Evolutionary conservation across 37 sponge, comb jelly and placozoan genomes (phyloP), one percentile per base, ranked within the genome.

Genomic region (Halisarca cf. caerulea): DNA sequence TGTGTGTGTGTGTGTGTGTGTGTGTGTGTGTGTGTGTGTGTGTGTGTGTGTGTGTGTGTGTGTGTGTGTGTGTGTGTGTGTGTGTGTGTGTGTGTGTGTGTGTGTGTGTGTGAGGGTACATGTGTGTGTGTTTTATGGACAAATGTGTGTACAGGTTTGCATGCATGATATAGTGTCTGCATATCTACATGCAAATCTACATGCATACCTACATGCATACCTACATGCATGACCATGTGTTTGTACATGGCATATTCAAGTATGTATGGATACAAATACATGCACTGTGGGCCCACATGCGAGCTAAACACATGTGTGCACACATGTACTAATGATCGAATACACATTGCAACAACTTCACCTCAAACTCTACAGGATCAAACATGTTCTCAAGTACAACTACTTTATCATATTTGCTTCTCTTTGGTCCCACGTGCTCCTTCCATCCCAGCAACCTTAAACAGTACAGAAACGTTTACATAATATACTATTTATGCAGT

Each of bases 301-400:
- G n/a, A n/a, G n/a, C n/a, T n/a, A n/a, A n/a, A n/a, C n/a, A n/a
- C n/a, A n/a, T n/a, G n/a, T n/a, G n/a, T n/a, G n/a, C n/a, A n/a
- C n/a, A n/a, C n/a, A n/a, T n/a, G n/a, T n/a, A n/a, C n/a, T n/a
- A n/a, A n/a, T n/a, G n/a, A n/a, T n/a, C n/a, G n/a, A n/a, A n/a
- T n/a, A n/a, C n/a, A n/a, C n/a, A n/a, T n/a, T n/a, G n/a, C n/a
- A n/a, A n/a, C n/a, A n/a, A 62, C 25, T 85, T 69, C 24, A 95
- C 96, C 61, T 95, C 95, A 82, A 98, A 94, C 42, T 98, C 95
- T 53, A 92, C 90, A 24, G 99, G 93, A 59, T 92, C 85, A 80
- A 98, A 98, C 33, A 90, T 66, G 77, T 92, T 81, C 61, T 92
- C 85, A 60, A 98, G 79, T 34, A 98, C 87, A 3, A 98, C 91